Conservation (phyloP, 2,113 vertebrate genomes). For the Sylvilagus bachmani region DNA sequence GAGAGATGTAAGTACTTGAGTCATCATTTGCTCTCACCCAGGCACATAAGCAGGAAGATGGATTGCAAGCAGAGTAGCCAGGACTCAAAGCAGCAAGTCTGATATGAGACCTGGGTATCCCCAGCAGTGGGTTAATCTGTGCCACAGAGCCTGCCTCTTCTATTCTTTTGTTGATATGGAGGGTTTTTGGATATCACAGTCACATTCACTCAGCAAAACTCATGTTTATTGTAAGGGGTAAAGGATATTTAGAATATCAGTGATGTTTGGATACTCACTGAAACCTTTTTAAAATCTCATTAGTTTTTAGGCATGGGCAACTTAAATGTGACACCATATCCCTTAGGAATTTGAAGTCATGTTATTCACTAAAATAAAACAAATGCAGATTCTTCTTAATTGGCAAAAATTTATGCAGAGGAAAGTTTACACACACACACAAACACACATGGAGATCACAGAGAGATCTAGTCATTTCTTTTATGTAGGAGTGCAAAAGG, state of each 20-base stretch:
- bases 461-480: neutral
- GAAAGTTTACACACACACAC: neutral
- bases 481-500: neutral
- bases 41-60: too few relatives aligned
- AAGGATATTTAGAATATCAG: neutral
- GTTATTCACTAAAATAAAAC: neutral
- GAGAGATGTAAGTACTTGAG: too few relatives aligned
- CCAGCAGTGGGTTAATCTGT: too few relatives aligned
- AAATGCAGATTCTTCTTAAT: neutral
- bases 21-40: too few relatives aligned
- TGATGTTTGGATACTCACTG: constrained; percentile 13
- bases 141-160: too few relatives aligned
- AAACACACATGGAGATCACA: neutral
- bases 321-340: neutral
- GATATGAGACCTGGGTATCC: too few relatives aligned
- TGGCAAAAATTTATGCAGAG: constrained; percentile 16
- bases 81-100: too few relatives aligned
- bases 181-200: neutral
- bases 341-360: constrained; percentile 36
- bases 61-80: too few relatives aligned
- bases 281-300: constrained; percentile 46
- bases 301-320: constrained; percentile 23
- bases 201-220: neutral
- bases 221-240: neutral
- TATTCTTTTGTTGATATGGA: neutral